Evolutionary conservation across 1,140 invertebrate genomes (phyloP).

Genomic region (Drosophila asahinai): DNA sequence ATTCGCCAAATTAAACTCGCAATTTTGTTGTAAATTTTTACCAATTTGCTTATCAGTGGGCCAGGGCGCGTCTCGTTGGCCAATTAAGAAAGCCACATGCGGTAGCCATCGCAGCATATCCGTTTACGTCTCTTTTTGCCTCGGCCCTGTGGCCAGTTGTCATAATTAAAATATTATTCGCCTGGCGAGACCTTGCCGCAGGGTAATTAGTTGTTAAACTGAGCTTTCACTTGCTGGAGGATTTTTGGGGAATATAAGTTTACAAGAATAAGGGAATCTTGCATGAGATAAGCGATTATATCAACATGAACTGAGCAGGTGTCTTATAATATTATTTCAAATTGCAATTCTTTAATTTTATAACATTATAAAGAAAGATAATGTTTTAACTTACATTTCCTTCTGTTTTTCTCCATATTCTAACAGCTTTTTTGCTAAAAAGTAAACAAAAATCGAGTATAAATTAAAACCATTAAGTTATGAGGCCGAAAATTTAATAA

Average conservation of each 20-base stretch:
- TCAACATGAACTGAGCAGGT: neutral
- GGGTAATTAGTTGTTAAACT: conserved; percentile 47
- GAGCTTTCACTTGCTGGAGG: conserved; percentile 54
- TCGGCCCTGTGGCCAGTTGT: conserved; percentile 41
- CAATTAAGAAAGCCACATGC: conserved; percentile 79
- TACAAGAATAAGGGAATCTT: neutral
- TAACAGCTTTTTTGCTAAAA: neutral
- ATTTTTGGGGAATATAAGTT: neutral
- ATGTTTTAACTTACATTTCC: too few species aligned
- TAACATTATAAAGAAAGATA: too few species aligned
- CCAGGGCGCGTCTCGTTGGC: conserved; percentile 34
- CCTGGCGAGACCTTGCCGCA: conserved; percentile 29
- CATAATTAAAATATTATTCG: conserved; percentile 75
- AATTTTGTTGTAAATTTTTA: conserved; percentile 63
- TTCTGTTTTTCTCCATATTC: neutral
- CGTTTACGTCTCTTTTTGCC: conserved; percentile 45
- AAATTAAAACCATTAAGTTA: too few species aligned
- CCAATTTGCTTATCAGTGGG: conserved; percentile 74
- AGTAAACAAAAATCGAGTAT: too few species aligned
- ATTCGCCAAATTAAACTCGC: conserved; percentile 61
- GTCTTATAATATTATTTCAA: neutral
- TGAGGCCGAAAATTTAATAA: too few species aligned
- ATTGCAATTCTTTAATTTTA: too few species aligned
- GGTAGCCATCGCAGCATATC: conserved; percentile 60
- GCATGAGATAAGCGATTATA: neutral